phyloP scores from a whole-genome alignment of 2,797 vertebrate genomes.

The Parauchenoglanis ngamensis region DNA sequence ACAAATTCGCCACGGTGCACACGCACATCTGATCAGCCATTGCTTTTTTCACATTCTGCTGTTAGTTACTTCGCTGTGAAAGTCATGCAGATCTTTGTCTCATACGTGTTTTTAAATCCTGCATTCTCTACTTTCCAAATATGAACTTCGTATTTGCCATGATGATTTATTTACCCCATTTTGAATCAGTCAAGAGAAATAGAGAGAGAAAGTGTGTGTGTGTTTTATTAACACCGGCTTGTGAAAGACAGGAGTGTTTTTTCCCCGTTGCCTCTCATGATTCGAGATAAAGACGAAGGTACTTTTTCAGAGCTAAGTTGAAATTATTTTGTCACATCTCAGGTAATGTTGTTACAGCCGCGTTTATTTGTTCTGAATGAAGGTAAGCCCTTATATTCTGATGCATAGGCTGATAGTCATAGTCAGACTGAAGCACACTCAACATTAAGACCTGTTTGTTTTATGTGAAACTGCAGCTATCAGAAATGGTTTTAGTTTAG shows the following conservation, averaged over 20 bases:
- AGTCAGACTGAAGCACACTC: too few relatives aligned
- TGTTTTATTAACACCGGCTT: background rate
- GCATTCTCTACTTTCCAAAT: background rate
- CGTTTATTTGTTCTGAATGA: background rate
- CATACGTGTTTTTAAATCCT: background rate
- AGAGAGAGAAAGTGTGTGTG: background rate
- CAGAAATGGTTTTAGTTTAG: background rate
- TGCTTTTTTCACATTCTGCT: background rate
- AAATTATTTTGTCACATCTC: background rate
- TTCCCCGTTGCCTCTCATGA: background rate
- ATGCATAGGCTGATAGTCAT: too few relatives aligned
- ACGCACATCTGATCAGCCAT: background rate
- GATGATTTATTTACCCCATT: background rate
- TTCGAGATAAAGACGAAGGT: background rate
- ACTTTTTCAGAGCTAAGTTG: background rate
- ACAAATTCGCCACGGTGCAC: too few relatives aligned
- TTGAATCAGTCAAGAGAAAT: background rate
- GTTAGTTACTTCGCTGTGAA: background rate
- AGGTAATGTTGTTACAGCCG: background rate
- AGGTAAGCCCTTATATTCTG: too few relatives aligned
- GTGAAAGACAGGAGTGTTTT: background rate
- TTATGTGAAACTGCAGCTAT: background rate
- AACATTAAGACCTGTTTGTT: too few relatives aligned
- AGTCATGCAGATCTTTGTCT: background rate
- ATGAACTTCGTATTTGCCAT: background rate